Evolutionary conservation across 2,797 vertebrate species (phyloP).

Genomic region (Phataginus tetradactyla): DNA sequence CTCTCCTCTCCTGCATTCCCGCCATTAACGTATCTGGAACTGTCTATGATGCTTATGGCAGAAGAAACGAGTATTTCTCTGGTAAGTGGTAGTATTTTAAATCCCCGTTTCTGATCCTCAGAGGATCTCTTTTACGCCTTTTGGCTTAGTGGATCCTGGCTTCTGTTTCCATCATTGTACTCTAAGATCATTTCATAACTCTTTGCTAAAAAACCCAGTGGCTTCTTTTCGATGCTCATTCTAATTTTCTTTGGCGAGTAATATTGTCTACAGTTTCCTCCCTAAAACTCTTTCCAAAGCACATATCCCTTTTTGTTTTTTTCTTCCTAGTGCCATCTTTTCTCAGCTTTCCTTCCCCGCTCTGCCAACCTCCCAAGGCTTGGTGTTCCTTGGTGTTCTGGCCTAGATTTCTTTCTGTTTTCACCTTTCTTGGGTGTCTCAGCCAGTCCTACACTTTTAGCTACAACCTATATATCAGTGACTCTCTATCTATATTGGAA

Average conservation of each 20-base stretch:
- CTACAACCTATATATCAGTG: background rate
- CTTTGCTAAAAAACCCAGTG: background rate
- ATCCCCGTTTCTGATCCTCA: background rate
- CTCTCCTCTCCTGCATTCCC: background rate
- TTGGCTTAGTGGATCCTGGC: constrained; percentile 9
- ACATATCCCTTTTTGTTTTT: background rate
- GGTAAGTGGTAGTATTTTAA: background rate
- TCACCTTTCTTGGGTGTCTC: background rate
- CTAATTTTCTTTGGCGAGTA: constrained; percentile 20
- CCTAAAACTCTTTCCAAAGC: constrained; percentile 4
- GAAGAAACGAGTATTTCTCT: constrained; percentile 3
- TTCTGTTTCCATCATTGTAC: background rate
- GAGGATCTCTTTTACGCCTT: background rate
- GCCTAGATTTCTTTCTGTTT: background rate
- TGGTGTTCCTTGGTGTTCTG: background rate
- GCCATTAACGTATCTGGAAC: background rate
- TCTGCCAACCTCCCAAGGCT: background rate
- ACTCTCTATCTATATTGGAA: constrained; percentile 11
- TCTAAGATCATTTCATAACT: constrained; percentile 6
- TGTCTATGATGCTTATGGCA: background rate
- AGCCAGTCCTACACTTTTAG: background rate
- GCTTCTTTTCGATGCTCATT: background rate
- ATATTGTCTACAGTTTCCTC: background rate
- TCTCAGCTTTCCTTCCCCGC: background rate
- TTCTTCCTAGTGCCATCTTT: background rate